Evolutionary conservation across 2,888 invertebrate species (phyloP), one percentile per base, ranked within the genome.

Genomic region (Mylabris sibirica): DNA sequence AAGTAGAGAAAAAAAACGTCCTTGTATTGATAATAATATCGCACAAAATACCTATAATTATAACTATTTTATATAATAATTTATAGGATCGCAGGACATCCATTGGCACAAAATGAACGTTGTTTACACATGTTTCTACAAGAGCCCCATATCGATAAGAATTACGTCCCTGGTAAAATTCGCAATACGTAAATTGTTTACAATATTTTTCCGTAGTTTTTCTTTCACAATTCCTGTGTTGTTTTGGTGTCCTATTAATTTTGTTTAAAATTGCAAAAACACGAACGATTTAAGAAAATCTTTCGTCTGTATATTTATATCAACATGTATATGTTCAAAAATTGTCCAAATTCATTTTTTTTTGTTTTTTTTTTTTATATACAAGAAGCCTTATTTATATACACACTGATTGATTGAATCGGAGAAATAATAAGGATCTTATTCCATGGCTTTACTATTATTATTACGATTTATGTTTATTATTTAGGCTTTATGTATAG

Each of bases 41-140:
- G 14, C 14, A n/a, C n/a, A 41, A 41, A 41, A n/a, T 41, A 17
- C 44, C n/a, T 12, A 6, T 49, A 49, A 20, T 49, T 20, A n/a
- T 22, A 30, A 30, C 30, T 5, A 8, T 30, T n/a, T 4, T 30
- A 30, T 30, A 30, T 30, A 8, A 30, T 30, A 9, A 87, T 68
- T 86, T 81, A 38, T 72, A 94, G 93, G 89, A 97, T 99, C 83
- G 98, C 98, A 64, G 99, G 99, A 67, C 99, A 99, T 87, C 99
- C 99, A 3, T 87, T 99, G 83, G 99, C 99, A 69, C 99, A 99
- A 88, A 99, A 99, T 85, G 99, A 99, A 87, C 90, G 96, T 83
- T 99, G 99, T 87, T 91, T 99, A 82, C 99, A 99, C 86, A 99
- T 99, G 96, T 99, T 99, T 88, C 90, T 99, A 74, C 98, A 99